Base-by-base conservation (phyloP, 1,140 invertebrate species). In the Sinonovacula constricta region DNA sequence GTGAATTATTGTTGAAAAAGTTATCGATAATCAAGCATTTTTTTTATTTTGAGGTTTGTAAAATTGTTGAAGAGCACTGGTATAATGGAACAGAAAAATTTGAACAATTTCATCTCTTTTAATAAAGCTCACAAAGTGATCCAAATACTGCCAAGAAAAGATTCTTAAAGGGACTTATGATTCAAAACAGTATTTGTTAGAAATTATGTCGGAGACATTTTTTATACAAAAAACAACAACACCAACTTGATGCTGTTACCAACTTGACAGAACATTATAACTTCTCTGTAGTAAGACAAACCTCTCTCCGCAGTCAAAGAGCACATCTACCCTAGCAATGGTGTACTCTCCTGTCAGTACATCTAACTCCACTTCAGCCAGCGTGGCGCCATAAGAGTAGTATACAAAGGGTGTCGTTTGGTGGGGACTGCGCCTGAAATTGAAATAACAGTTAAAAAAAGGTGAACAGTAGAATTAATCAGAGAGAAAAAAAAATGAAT, bases 291-390 rank as follows among this genome's bases (percentile, higher is more conserved):
- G n/a, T n/a, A n/a, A n/a, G n/a, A n/a, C n/a, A 4, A 59, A 86
- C 85, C 83, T 86, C 45, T 69, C 62, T 1, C 91, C 91, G 34
- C 85, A 85, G 68, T 92, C 91, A 76, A 90, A 90, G 15, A 91
- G 81, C 0, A 91, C 59, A 65, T 91, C 91, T 1, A 85, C 81
- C 30, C 89, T 60, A 54, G 66, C 49, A 88, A 94, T 93, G 91
- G 95, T 66, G 30, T 80, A 65, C 33, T 87, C 82, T 18, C 85
- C 85, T 12, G 85, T 86, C 5, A 86, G 71, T 14, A 85, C 83
- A 75, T 86, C 85, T 7, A 86, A 31, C 30, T 85, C 83, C 54
- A 83, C 85, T 36, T 86, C 85, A 10, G 79, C 39, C 45, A 67
- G 60, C 10, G 71, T 74, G 12, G 59, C 74, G 31, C 82, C 81